Evolutionary conservation across 2,113 vertebrate species (phyloP), one percentile per base, ranked within the genome.

Genomic region (Hassar affinis): DNA sequence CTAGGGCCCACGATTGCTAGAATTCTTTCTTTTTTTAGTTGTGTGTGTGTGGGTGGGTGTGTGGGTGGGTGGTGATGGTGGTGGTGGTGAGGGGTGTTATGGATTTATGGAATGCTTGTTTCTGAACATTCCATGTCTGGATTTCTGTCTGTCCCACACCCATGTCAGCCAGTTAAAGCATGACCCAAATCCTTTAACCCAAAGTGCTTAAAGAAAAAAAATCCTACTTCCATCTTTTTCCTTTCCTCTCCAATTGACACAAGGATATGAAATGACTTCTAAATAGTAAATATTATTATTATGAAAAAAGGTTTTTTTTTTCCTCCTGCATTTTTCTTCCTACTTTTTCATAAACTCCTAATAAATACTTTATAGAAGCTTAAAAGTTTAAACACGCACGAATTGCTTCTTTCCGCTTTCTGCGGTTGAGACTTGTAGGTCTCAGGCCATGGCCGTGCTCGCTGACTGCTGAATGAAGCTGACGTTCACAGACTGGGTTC

Each of bases 141-240:
- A 88, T 94, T 94, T 94, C 84, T 64, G 42, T 87, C 81, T 85
- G 56, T 15, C 92, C 66, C 42, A 14, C 79, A 87, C 84, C 90
- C 86, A 91, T 92, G 90, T 92, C 91, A 92, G 90, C 90, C 90
- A 91, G 90, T 93, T 93, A 90, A 91, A 93, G 90, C 90, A 82
- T 94, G 93, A 94, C 94, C 94, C 92, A 94, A 94, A 95, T 94
- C 94, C 88, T 93, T 93, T 93, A 94, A 94, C 93, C 92, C 89
- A 93, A 93, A 94, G 92, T 93, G 91, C 92, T 91, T 38, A 14
- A 51, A 35, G 25, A 52, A 75, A 25, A 72, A 47, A 71, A 47
- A 47, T 78, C 62, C 74, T 79, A 81, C 62, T 74, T 78, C 62
- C 72, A 81, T 61, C 75, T 33, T 72, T 68, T 75, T 56, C 59